Conservation (phyloP, 2,888 invertebrate genomes). For the Agriotes lineatus region DNA sequence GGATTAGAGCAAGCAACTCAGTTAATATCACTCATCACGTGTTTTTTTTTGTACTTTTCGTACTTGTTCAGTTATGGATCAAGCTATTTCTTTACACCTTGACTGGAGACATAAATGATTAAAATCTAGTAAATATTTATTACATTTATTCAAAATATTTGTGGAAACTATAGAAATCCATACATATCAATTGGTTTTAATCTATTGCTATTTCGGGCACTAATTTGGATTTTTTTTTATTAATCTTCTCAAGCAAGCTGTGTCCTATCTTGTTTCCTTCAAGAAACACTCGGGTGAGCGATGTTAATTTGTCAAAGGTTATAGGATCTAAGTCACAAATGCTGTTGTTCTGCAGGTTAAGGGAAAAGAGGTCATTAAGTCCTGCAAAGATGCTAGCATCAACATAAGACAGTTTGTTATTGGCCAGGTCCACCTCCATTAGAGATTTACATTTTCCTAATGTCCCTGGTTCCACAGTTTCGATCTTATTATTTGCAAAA, state of each 20-base stretch:
- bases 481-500: conserved; percentile 23
- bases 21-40: no score
- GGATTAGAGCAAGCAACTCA: no score
- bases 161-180: no score
- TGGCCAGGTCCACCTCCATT: conserved; percentile 18
- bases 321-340: conserved; percentile 9
- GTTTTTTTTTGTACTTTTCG: no score
- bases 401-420: conserved; percentile 21
- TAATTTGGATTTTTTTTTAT: no score
- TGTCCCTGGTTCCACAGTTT: conserved; percentile 4
- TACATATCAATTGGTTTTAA: no score
- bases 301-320: conserved; percentile 13
- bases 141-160: no score
- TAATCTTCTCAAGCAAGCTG: conserved; percentile 11
- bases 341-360: conserved; percentile 28
- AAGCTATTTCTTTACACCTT: no score
- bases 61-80: no score
- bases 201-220: no score
- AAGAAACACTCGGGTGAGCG: conserved; percentile 14
- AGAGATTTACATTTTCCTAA: conserved; percentile 13
- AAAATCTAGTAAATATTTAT: no score
- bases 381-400: conserved; percentile 1
- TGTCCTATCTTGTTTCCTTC: conserved; percentile 26
- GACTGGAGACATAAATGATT: no score
- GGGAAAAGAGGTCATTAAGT: not conserved